Conservation (phyloP, 2,888 invertebrate genomes). For the Aphidoletes aphidimyza region DNA sequence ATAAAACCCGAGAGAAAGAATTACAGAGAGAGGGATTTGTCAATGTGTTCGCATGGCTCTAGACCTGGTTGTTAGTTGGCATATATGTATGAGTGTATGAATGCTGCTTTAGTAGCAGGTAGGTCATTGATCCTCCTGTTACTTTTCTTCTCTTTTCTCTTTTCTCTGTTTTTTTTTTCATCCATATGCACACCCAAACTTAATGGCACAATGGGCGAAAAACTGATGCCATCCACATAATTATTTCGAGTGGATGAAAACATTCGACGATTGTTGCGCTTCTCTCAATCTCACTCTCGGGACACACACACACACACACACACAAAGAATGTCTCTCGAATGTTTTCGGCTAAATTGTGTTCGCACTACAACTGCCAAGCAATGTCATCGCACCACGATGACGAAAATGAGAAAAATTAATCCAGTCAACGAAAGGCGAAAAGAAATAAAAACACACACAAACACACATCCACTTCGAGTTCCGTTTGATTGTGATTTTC, state of each 20-base stretch:
- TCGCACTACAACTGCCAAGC: too few relatives aligned
- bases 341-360: not conserved
- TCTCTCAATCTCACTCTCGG: not conserved
- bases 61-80: not conserved
- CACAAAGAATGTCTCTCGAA: too few relatives aligned
- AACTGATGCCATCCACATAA: constrained; percentile 43
- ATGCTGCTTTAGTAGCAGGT: constrained; percentile 11
- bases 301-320: too few relatives aligned
- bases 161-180: too few relatives aligned
- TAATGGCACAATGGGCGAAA: constrained; percentile 27
- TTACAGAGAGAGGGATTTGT: not conserved
- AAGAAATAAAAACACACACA: not conserved
- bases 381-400: not conserved
- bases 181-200: constrained; percentile 12
- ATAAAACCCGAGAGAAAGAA: not conserved
- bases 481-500: constrained; percentile 32
- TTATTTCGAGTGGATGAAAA: constrained; percentile 51
- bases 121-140: constrained; percentile 41
- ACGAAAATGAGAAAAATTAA: not conserved
- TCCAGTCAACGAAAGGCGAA: not conserved
- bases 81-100: not conserved
- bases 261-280: constrained; percentile 29
- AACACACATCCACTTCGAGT: not conserved
- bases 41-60: constrained; percentile 25
- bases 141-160: too few relatives aligned